Evolutionary conservation across 2,797 vertebrate genomes (phyloP).

Genomic region (Coendou prehensilis): DNA sequence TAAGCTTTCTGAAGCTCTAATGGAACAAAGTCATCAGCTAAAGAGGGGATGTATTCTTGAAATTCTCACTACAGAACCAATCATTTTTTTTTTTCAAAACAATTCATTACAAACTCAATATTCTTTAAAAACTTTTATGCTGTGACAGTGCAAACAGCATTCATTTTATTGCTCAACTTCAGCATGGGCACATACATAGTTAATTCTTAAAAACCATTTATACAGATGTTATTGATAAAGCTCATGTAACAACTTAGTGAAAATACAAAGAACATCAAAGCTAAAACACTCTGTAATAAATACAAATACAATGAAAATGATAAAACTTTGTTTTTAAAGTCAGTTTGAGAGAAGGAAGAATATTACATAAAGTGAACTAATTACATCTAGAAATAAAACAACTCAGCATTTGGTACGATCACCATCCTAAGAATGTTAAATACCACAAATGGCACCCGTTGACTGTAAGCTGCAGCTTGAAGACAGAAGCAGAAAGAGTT

Average conservation of each 20-base stretch:
- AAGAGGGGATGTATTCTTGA: background rate
- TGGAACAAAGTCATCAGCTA: background rate
- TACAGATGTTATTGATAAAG: conserved; percentile 95
- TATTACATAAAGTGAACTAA: conserved; percentile 95
- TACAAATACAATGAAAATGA: conserved; percentile 92
- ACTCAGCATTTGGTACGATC: conserved; percentile 90
- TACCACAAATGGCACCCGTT: conserved; percentile 93
- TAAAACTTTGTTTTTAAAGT: conserved; percentile 90
- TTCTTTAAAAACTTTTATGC: conserved; percentile 90
- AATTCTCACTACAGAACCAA: background rate
- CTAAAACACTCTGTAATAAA: conserved; percentile 95
- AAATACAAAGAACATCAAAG: conserved; percentile 92
- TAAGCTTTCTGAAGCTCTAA: background rate
- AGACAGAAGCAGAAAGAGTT: conserved; percentile 89
- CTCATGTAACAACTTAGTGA: conserved; percentile 94
- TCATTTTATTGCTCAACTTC: conserved; percentile 97
- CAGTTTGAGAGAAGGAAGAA: conserved; percentile 90
- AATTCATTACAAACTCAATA: conserved; percentile 77
- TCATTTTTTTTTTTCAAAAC: conserved; percentile 40
- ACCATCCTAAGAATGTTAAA: conserved; percentile 93
- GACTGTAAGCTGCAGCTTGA: conserved; percentile 91
- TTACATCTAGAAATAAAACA: conserved; percentile 95
- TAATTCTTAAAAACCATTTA: conserved; percentile 91
- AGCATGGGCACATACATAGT: conserved; percentile 94
- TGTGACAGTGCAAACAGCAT: conserved; percentile 96